These are phyloP conservation scores for Barypeithes pellucidus DNA, from an alignment of 2,888 invertebrate genomes.

Conservation along the genomic window DNA sequence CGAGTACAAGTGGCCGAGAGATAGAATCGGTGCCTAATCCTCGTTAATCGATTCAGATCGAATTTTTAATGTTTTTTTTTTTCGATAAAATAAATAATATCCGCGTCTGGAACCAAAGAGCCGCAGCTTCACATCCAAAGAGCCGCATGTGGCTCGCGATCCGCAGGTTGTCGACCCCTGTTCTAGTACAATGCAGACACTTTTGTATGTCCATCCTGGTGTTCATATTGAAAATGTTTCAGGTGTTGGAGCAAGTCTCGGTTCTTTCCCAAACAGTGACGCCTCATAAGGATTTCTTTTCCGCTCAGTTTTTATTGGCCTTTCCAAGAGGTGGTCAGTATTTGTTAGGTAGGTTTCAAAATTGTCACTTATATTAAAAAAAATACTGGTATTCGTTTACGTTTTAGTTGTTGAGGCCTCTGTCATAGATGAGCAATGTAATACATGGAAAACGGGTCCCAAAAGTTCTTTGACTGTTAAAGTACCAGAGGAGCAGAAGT, in stretches of 20 bases:
- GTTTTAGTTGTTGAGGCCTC: slow-evolving; percentile 85
- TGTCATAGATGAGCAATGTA: slow-evolving; percentile 87
- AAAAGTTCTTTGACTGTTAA: slow-evolving; percentile 83
- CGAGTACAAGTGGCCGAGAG: no score
- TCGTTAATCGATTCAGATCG: no score
- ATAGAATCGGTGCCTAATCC: no score
- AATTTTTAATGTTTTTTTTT: no score
- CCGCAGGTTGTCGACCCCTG: no score
- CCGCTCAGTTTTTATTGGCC: slow-evolving; percentile 90
- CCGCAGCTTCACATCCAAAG: no score
- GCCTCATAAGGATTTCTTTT: slow-evolving; percentile 95
- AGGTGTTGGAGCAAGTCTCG: slow-evolving; percentile 68
- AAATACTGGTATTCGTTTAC: neutral
- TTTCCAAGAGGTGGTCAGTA: slow-evolving; percentile 81
- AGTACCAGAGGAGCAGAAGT: slow-evolving; percentile 78
- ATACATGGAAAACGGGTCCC: slow-evolving; percentile 93
- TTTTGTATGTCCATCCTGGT: neutral
- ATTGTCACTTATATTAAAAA: no score
- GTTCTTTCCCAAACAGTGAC: slow-evolving; percentile 85
- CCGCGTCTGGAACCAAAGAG: no score
- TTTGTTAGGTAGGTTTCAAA: slow-evolving; percentile 67
- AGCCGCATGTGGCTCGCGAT: no score
- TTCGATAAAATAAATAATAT: no score
- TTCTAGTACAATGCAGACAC: no score
- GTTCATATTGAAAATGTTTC: slow-evolving; percentile 39